Evolutionary conservation across 2,888 invertebrate genomes (phyloP), one percentile per base, ranked within the genome.

Genomic region (Drosophila trichaetosa): DNA sequence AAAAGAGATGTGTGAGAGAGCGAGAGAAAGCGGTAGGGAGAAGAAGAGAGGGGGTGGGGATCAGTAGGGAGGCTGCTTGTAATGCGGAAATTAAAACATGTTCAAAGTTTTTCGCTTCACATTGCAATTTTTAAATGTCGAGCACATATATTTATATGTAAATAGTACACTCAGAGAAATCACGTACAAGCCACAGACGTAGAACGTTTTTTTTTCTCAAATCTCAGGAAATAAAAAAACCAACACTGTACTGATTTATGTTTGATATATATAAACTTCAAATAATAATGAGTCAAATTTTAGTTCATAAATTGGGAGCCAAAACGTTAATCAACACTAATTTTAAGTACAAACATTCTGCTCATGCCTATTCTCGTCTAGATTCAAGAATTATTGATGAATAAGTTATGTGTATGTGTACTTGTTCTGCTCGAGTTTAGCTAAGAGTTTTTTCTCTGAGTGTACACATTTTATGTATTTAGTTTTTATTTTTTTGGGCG

Each of bases 61-160:
- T 57, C 56, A 40, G n/a, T 29, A 29, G 38, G 36, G 27, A 5
- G 8, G 18, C 29, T 51, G 69, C 83, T 83, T 88, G 89, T 90
- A 88, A 86, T 88, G 74, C 88, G 90, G 86, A 87, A 90, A 87
- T 90, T 90, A 90, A 87, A 87, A 90, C 86, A 87, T 90, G 90
- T 80, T 83, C 73, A 79, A 76, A 65, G 67, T 70, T 72, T 58
- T 76, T 79, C 65, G 70, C 65, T 65, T 63, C 60, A 82, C 68
- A 79, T 76, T 76, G 68, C 63, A 64, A 68, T 82, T 56, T 80
- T 82, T 79, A 67, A 72, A 65, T 74, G 54, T 61, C 36, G 60
- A 68, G 56, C 40, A 52, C 34, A 42, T 53, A 59, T 46, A 34
- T 46, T 36, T 56, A 56, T 56, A 59, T 42, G 31, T 42, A 67